Evolutionary conservation across 2,113 vertebrate species (phyloP).

Genomic region (Balaeniceps rex): DNA sequence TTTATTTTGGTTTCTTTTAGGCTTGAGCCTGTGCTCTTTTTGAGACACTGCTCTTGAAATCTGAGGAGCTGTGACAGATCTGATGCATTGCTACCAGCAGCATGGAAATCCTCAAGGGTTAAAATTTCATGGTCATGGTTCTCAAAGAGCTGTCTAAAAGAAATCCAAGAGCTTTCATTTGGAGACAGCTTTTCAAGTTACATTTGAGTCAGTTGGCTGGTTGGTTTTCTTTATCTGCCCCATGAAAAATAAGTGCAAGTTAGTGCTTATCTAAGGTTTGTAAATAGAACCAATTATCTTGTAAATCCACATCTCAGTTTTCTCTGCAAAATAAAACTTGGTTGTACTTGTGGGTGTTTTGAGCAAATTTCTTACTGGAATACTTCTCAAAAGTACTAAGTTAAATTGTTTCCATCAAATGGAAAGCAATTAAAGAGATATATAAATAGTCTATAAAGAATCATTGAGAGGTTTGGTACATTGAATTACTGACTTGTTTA

Average conservation of each 20-base stretch:
- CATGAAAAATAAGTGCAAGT: background rate
- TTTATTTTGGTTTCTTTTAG: background rate
- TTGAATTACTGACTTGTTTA: constrained; percentile 74
- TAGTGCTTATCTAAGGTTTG: background rate
- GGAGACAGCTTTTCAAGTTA: background rate
- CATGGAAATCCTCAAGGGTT: background rate
- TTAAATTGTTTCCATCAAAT: constrained; percentile 39
- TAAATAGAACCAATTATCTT: background rate
- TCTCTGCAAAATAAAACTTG: background rate
- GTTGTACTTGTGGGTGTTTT: background rate
- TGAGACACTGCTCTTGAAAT: background rate
- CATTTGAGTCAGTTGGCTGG: background rate
- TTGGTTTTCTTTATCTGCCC: background rate
- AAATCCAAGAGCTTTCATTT: background rate
- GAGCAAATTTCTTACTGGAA: background rate
- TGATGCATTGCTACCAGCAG: background rate
- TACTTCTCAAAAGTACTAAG: constrained; percentile 13
- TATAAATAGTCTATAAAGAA: constrained; percentile 50
- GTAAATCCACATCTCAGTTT: background rate
- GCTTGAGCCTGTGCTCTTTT: background rate
- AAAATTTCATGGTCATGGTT: background rate
- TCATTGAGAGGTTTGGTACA: constrained; percentile 42
- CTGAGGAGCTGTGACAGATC: background rate
- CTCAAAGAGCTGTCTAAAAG: background rate
- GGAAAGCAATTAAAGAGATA: constrained; percentile 49